Percentiles rank a stretch among this genome's conserved stretches.
Evolutionary conservation across 1,140 invertebrate genomes (phyloP).

Genomic region (Papilio machaon): DNA sequence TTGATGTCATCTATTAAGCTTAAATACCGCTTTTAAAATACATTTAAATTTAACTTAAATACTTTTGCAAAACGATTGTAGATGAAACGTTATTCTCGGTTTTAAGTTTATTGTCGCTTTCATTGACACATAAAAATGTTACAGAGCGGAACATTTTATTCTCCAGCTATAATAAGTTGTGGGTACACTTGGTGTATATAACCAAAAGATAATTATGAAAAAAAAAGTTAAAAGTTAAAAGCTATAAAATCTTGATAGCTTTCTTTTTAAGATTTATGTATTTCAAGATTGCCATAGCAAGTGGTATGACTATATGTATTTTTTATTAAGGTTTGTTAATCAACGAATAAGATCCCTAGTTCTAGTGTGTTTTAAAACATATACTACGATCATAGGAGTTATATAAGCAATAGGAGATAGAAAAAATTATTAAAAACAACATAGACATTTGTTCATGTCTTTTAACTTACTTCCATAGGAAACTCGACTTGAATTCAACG

Average conservation of each 20-base stretch:
- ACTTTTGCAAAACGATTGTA: not conserved
- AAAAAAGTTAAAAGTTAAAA: too few relatives aligned
- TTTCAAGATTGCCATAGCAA: too few relatives aligned
- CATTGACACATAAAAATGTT: constrained; percentile 21
- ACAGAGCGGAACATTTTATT: constrained; percentile 23
- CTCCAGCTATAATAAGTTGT: not conserved
- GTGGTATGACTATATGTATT: too few relatives aligned
- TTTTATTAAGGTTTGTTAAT: not conserved
- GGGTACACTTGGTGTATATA: not conserved
- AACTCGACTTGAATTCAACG: not conserved
- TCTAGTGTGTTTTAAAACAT: not conserved
- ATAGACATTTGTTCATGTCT: too few relatives aligned
- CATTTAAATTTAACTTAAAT: not conserved
- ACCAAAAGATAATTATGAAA: too few relatives aligned
- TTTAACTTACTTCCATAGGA: too few relatives aligned
- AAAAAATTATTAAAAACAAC: too few relatives aligned
- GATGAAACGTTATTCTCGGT: constrained; percentile 5
- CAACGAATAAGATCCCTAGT: not conserved
- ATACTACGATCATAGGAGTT: not conserved
- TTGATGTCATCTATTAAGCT: not conserved
- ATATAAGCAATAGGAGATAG: too few relatives aligned
- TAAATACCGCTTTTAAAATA: not conserved
- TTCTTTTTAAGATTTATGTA: too few relatives aligned
- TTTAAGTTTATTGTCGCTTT: constrained; percentile 21
- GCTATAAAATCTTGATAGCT: too few relatives aligned